A percentile compares a stretch with the other conserved stretches of the same genome.
phyloP scores from a whole-genome alignment of 2,888 invertebrate genomes.

The Tachystola acroxantha region DNA sequence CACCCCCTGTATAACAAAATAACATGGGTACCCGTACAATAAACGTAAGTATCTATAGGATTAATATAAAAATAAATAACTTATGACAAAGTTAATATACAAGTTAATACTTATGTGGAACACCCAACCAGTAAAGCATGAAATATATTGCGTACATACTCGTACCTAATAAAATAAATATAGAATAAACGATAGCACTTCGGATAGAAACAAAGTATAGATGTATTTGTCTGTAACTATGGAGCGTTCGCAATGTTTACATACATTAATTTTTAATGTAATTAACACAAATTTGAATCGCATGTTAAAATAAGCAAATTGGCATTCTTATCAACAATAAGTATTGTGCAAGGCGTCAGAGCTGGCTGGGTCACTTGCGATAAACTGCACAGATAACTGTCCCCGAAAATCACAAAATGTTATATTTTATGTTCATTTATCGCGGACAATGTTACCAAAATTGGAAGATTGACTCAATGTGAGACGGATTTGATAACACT shows the following conservation, averaged over 20 bases:
- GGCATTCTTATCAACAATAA: constrained; percentile 43
- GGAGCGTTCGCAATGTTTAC: neutral
- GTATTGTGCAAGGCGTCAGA: constrained; percentile 56
- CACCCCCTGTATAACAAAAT: no score
- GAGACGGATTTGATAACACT: constrained; percentile 30
- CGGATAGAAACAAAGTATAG: neutral
- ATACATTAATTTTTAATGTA: constrained; percentile 1
- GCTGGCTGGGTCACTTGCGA: constrained; percentile 50
- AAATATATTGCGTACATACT: no score
- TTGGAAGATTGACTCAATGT: constrained; percentile 27
- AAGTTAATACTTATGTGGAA: no score
- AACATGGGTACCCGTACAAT: no score
- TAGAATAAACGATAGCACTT: no score
- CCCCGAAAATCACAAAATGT: constrained; percentile 42
- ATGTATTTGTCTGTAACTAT: neutral
- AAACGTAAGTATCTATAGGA: no score
- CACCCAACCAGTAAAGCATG: no score
- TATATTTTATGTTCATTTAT: constrained; percentile 46
- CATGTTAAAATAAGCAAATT: constrained; percentile 37
- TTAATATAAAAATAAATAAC: no score
- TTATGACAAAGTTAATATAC: no score
- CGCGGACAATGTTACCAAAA: constrained; percentile 31
- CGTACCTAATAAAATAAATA: no score
- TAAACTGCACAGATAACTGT: constrained; percentile 49
- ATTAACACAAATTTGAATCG: constrained; percentile 4